Percentiles rank a stretch among this genome's conserved stretches.
phyloP scores from a whole-genome alignment of 2,113 vertebrate species.

The Thymallus thymallus region DNA sequence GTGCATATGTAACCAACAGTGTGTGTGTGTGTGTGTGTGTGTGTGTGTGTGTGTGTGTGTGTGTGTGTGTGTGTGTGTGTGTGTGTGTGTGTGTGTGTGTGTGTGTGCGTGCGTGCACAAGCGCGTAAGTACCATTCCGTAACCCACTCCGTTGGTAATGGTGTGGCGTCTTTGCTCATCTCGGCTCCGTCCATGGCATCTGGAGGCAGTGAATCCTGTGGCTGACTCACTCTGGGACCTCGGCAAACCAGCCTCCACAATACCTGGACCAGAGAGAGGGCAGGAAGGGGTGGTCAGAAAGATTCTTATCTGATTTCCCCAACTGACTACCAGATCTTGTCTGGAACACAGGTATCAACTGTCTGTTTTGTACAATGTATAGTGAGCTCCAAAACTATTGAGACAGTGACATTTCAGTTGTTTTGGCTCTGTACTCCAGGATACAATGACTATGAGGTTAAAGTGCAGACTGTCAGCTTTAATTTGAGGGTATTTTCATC shows the following conservation, averaged over 20 bases:
- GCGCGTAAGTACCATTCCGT: constrained; percentile 75
- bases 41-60: no score
- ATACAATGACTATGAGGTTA: no score
- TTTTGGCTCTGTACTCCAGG: no score
- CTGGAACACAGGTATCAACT: not conserved
- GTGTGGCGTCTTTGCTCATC: constrained; percentile 90
- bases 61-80: no score
- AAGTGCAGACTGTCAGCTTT: no score
- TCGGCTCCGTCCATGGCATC: constrained; percentile 71
- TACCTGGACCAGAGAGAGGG: constrained; percentile 49
- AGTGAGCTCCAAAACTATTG: no score
- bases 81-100: not conserved
- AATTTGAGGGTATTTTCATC: no score
- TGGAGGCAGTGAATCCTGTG: constrained; percentile 58
- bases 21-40: no score
- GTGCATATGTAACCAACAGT: not conserved
- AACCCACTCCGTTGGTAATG: constrained; percentile 89
- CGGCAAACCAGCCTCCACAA: constrained; percentile 63
- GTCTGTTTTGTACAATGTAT: not conserved
- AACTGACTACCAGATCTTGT: not conserved
- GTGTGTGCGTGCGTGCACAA: not conserved
- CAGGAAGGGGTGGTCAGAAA: not conserved
- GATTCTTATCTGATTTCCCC: not conserved
- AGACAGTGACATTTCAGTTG: no score
- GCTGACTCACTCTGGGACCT: constrained; percentile 75